A percentile compares a stretch with the other conserved stretches of the same genome.
phyloP scores from a whole-genome alignment of 2,113 vertebrate species.

The Acanthochromis polyacanthus region DNA sequence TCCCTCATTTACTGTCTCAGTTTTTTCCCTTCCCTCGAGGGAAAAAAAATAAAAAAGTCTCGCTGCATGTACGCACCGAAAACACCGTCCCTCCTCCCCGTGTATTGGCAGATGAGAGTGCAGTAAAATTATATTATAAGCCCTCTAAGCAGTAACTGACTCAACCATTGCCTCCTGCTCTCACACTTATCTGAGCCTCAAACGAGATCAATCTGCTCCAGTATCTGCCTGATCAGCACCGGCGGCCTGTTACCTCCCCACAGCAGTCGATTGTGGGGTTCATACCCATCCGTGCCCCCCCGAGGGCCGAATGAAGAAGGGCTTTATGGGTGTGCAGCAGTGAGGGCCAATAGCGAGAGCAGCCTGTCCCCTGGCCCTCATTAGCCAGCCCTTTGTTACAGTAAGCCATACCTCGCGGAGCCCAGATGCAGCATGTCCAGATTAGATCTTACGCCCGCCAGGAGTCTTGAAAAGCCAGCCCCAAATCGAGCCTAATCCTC shows the following conservation, averaged over 20 bases:
- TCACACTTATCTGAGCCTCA: slow-evolving; percentile 32
- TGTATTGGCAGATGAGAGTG: slow-evolving; percentile 11
- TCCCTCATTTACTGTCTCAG: background rate
- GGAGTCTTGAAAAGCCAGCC: slow-evolving; percentile 75
- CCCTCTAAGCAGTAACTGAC: slow-evolving; percentile 20
- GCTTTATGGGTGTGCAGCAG: slow-evolving; percentile 67
- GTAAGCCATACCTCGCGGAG: slow-evolving; percentile 78
- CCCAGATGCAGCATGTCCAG: slow-evolving; percentile 80
- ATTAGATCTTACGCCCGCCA: slow-evolving; percentile 77
- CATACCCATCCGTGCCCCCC: slow-evolving; percentile 36
- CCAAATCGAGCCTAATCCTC: slow-evolving; percentile 77
- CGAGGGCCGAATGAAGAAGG: slow-evolving; percentile 42
- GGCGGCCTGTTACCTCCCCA: slow-evolving; percentile 11
- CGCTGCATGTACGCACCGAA: background rate
- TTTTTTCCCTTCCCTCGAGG: slow-evolving; percentile 7
- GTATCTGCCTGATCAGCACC: slow-evolving; percentile 18
- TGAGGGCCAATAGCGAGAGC: slow-evolving; percentile 49
- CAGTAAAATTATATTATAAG: slow-evolving; percentile 34
- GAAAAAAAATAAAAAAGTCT: slow-evolving; percentile 3
- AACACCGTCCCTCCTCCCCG: background rate
- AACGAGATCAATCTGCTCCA: slow-evolving; percentile 32
- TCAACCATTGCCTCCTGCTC: slow-evolving; percentile 24
- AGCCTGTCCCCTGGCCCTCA: slow-evolving; percentile 73
- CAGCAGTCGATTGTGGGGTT: slow-evolving; percentile 24
- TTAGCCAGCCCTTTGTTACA: slow-evolving; percentile 82